A percentile compares a stretch with the other conserved stretches of the same genome.
These are phyloP conservation scores for Eulemur mongoz DNA, from an alignment of 2,797 vertebrate species.

Conservation along the genomic window DNA sequence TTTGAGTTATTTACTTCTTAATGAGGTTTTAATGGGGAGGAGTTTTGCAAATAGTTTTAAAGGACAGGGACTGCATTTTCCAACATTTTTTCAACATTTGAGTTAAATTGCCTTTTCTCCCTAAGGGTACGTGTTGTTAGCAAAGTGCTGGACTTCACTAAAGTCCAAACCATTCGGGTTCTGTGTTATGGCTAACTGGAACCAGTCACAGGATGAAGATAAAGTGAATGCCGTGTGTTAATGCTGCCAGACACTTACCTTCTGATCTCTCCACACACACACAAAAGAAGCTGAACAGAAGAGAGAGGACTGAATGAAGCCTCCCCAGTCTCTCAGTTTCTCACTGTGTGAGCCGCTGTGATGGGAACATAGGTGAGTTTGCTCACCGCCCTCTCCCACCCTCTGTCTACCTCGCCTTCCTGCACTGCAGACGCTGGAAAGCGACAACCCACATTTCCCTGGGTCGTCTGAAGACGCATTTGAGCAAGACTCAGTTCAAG, in stretches of 20 bases:
- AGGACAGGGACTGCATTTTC: neutral
- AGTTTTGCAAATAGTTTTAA: neutral
- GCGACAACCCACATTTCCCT: neutral
- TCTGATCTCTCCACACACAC: neutral
- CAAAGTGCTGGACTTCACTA: neutral
- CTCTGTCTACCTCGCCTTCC: neutral
- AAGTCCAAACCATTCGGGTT: neutral
- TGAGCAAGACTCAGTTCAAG: neutral
- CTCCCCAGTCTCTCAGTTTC: neutral
- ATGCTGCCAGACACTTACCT: neutral
- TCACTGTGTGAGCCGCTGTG: neutral
- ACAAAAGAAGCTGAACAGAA: neutral
- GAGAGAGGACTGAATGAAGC: neutral
- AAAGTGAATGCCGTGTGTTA: neutral
- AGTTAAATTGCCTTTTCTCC: neutral
- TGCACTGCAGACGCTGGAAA: neutral
- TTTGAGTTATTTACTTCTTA: neutral
- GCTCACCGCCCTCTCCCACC: neutral
- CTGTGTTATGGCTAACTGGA: neutral
- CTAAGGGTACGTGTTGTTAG: neutral
- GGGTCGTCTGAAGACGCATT: neutral
- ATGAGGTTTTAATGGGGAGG: neutral
- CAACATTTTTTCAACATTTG: neutral
- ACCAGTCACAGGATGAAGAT: neutral
- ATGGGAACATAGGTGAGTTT: rapidly evolving